These are phyloP conservation scores for Bruchidius siliquastri DNA, from an alignment of 2,888 invertebrate genomes.

Conservation along the genomic window DNA sequence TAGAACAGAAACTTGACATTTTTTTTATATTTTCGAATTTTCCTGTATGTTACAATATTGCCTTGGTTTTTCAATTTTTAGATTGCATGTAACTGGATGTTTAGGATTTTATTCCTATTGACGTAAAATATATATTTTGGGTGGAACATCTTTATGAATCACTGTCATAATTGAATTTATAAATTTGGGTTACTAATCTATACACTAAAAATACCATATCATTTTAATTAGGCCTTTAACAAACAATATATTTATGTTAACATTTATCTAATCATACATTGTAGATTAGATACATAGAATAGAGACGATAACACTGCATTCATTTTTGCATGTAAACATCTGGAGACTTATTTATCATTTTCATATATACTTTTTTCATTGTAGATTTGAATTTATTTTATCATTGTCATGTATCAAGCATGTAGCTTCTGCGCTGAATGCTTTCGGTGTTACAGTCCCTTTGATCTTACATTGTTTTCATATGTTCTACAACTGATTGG, in stretches of 20 bases:
- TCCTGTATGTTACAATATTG: no score
- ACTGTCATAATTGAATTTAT: no score
- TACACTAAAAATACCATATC: no score
- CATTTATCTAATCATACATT: background rate
- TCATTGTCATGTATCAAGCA: background rate
- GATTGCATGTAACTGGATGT: no score
- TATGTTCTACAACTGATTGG: no score
- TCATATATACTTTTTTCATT: background rate
- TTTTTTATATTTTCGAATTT: no score
- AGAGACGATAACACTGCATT: background rate
- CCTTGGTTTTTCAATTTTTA: no score
- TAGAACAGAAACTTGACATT: no score
- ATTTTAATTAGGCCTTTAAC: background rate
- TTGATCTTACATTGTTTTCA: background rate
- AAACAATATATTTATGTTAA: background rate
- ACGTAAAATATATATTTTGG: no score
- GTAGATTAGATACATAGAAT: background rate
- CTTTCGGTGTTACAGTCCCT: background rate
- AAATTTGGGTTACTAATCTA: no score
- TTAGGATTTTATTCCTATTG: no score
- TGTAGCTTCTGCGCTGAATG: background rate
- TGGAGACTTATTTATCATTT: background rate
- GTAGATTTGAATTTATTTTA: background rate
- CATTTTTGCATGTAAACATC: background rate
- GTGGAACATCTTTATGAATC: no score